Conservation (phyloP, 2,888 invertebrate species). For the Tetranychus truncatus region DNA sequence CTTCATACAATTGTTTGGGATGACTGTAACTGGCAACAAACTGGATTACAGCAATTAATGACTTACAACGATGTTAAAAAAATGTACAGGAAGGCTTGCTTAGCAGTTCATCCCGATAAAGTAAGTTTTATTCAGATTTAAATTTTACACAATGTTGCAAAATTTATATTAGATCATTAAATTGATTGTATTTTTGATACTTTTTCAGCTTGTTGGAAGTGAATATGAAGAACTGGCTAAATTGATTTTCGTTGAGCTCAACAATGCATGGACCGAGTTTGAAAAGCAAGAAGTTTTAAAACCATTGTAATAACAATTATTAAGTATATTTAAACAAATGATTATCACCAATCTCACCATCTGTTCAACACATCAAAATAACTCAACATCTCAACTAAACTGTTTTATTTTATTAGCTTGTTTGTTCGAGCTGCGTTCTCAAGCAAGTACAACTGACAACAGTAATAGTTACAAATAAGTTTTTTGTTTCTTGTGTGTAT, state of each 20-base stretch:
- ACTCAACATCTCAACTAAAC: not conserved
- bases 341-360: not conserved
- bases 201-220: constrained; percentile 67
- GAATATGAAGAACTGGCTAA: constrained; percentile 81
- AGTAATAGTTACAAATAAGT: not conserved
- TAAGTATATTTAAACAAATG: not conserved
- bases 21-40: constrained; percentile 74
- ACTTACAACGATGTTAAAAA: constrained; percentile 84
- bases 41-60: constrained; percentile 86
- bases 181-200: constrained; percentile 3
- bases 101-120: constrained; percentile 97
- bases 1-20: constrained; percentile 83
- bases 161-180: not conserved
- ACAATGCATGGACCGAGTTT: constrained; percentile 96
- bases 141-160: not conserved
- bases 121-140: constrained; percentile 36
- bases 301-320: constrained; percentile 2
- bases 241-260: constrained; percentile 93
- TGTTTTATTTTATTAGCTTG: too few species aligned
- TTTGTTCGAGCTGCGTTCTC: too few species aligned
- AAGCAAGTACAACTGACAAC: not conserved
- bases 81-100: constrained; percentile 78
- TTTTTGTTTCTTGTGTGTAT: not conserved
- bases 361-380: not conserved
- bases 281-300: constrained; percentile 41